Evolutionary conservation across 1,140 invertebrate species (phyloP), one percentile per base, ranked within the genome.

Genomic region (Bombus sibiricus): DNA sequence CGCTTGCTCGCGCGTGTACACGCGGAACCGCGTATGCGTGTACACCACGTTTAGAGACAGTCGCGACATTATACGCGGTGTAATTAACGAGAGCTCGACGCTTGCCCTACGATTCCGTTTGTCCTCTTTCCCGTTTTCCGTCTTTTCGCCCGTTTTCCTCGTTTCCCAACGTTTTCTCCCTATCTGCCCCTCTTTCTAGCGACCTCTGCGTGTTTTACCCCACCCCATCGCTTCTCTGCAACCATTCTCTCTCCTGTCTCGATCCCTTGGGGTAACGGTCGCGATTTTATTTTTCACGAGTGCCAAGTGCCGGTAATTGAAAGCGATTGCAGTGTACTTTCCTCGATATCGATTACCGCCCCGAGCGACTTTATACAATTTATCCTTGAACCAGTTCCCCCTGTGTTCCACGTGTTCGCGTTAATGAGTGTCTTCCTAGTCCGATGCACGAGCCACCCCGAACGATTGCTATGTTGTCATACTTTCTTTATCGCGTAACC

Each of bases 41-140:
- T 53, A 28, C 68, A 32, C 32, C 34, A 32, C 66, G 83, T 81
- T 66, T 64, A 43, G 77, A 71, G 57, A 74, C 71, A 81, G 71
- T 62, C 43, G 68, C 34, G 59, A 72, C 77, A 84, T 84, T 84
- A 84, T 81, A 85, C 43, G 71, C 69, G 37, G n/a, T 39, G 71
- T 89, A 81, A 89, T 89, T 89, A 86, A 71, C 74, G 43, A 75
- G 75, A 47, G 73, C 85, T 37, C 78, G 57, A 57, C 37, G 59
- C 32, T 83, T 78, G 71, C 64, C 81, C 85, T 73, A 43, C 74
- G 71, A 83, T 81, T 64, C 74, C 66, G 74, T 83, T 77, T 72
- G 66, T 86, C 80, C 81, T 73, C 43, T 81, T 81, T 75, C 41
- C 76, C 62, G 53, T 59, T 43, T 66, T 25, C 32, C 34, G 69